Evolutionary conservation across 2,797 vertebrate genomes (phyloP).

Genomic region (Sparus aurata): DNA sequence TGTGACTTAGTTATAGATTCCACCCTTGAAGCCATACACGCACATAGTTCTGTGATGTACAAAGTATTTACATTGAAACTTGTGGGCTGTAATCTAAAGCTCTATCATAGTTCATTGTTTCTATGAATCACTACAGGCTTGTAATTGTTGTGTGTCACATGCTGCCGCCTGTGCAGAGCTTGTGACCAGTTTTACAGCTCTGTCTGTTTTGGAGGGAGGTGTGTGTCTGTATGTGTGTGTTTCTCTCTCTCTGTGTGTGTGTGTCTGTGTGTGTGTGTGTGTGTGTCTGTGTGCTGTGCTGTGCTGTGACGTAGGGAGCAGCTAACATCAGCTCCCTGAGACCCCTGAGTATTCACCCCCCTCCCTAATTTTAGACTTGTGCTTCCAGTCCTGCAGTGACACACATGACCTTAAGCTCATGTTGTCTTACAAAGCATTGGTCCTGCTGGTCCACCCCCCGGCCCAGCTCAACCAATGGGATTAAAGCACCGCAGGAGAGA

Average conservation of each 20-base stretch:
- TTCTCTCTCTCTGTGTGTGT: not conserved
- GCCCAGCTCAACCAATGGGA: constrained; percentile 65
- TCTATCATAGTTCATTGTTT: not conserved
- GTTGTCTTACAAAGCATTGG: constrained; percentile 59
- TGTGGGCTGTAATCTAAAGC: constrained; percentile 2
- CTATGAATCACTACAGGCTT: not conserved
- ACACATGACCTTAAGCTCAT: constrained; percentile 61
- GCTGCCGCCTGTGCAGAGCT: constrained; percentile 20
- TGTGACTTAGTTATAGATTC: not conserved
- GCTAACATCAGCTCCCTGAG: constrained; percentile 22
- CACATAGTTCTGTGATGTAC: too few species aligned
- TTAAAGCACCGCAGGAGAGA: constrained; percentile 12
- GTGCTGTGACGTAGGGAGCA: constrained; percentile 27
- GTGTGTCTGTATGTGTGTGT: not conserved
- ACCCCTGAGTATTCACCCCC: constrained; percentile 29
- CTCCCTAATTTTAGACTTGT: constrained; percentile 68
- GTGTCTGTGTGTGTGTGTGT: not conserved
- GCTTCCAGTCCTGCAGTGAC: constrained; percentile 41
- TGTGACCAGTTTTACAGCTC: not conserved
- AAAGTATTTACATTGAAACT: not conserved
- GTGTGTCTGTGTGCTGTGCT: not conserved
- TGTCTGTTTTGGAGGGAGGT: not conserved
- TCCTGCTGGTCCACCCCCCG: constrained; percentile 13
- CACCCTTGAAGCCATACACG: not conserved
- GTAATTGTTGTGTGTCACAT: constrained; percentile 11